Evolutionary conservation across 2,113 vertebrate species (phyloP).

Genomic region (Girardinichthys multiradiatus): DNA sequence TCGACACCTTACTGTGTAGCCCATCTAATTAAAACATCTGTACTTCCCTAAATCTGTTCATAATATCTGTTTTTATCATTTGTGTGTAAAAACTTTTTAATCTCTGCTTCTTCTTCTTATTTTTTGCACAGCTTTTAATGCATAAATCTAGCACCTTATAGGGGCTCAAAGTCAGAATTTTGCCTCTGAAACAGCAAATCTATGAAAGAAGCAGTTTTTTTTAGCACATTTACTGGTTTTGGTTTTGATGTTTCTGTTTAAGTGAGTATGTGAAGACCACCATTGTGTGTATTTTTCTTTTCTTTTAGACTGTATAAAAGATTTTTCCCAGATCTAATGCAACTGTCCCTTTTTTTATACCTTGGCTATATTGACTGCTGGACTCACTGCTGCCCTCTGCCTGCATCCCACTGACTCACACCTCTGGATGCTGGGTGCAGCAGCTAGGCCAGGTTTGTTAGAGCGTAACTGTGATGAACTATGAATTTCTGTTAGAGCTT

Average conservation of each 20-base stretch:
- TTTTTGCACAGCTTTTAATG: constrained; percentile 12
- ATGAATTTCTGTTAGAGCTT: constrained; percentile 22
- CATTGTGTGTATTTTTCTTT: constrained; percentile 2
- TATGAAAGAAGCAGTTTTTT: neutral
- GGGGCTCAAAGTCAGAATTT: constrained; percentile 4
- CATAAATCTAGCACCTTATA: constrained; percentile 13
- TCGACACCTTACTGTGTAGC: neutral
- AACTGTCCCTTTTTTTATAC: constrained; percentile 74
- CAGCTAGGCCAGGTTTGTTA: constrained; percentile 85
- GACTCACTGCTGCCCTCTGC: constrained; percentile 69
- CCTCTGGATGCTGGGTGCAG: constrained; percentile 73
- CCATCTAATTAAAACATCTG: neutral
- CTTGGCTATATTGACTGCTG: constrained; percentile 56
- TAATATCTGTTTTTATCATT: neutral
- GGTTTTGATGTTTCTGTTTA: neutral
- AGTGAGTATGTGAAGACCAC: neutral
- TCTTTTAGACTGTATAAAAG: constrained; percentile 5
- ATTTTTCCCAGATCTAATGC: constrained; percentile 68
- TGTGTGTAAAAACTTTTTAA: neutral
- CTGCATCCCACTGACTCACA: constrained; percentile 63
- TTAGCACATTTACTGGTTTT: neutral
- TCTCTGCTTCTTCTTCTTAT: neutral
- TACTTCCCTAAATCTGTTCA: neutral
- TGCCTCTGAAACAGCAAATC: neutral
- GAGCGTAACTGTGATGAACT: constrained; percentile 22